Evolutionary conservation across 37 sponge, comb jelly and placozoan species (phyloP).

Genomic region (Aplysina aerophoba): DNA sequence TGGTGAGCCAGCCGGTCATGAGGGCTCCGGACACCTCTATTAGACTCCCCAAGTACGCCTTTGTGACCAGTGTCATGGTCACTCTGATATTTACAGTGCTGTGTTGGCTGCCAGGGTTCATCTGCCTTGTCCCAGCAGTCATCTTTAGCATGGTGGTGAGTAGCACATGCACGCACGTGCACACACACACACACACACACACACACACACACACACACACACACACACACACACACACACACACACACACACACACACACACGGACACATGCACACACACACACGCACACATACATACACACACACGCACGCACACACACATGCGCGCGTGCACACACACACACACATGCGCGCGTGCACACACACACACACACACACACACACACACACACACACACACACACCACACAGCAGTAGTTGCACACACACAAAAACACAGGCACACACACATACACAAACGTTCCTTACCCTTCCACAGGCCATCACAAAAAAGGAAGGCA

Average conservation of each 20-base stretch:
- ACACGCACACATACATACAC: constrained; percentile 15
- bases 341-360: too few species aligned
- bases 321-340: not conserved
- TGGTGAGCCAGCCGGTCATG: too few species aligned
- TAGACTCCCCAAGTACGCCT: too few species aligned
- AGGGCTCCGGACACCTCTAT: too few species aligned
- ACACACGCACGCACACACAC: constrained; percentile 20
- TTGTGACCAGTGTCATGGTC: too few species aligned
- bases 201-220: constrained; percentile 22
- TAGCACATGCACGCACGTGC: not conserved
- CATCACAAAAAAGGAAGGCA: too few species aligned
- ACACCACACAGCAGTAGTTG: too few species aligned
- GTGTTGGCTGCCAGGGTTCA: not conserved
- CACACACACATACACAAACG: constrained; percentile 14
- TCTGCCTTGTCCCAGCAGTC: constrained; percentile 42
- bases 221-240: constrained; percentile 27
- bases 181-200: constrained; percentile 7
- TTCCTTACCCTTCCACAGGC: not conserved
- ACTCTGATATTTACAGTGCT: too few species aligned
- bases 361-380: too few species aligned
- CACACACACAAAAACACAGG: constrained; percentile 7
- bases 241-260: constrained; percentile 27
- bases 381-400: constrained; percentile 25
- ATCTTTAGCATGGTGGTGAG: constrained; percentile 19
- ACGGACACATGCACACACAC: constrained; percentile 4